Conservation (phyloP, 1,140 invertebrate species). For the Drosophila equinoxialis region DNA sequence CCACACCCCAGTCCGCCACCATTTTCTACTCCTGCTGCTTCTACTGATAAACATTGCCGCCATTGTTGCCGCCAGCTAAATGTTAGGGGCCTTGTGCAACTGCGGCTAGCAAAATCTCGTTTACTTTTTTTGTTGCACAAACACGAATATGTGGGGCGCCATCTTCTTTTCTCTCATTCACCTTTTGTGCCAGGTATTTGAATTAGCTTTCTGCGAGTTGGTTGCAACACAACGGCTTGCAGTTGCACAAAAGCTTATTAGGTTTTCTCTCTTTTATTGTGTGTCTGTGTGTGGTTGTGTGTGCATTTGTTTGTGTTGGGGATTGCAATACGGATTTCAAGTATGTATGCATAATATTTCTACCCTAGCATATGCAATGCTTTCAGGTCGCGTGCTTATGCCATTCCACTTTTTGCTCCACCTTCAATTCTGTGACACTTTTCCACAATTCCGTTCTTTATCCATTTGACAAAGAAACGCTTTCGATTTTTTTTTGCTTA, state of each 20-base stretch:
- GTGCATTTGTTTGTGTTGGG: conserved; percentile 3
- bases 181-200: conserved; percentile 76
- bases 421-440: conserved; percentile 42
- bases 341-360: conserved; percentile 59
- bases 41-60: conserved; percentile 1
- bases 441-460: conserved; percentile 11
- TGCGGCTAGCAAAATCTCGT: conserved; percentile 70
- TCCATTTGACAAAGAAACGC: too few species aligned
- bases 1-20: conserved; percentile 11
- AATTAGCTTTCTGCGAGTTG: conserved; percentile 74
- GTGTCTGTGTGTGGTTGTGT: neutral
- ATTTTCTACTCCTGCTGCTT: neutral
- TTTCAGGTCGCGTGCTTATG: conserved; percentile 71
- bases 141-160: conserved; percentile 18
- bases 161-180: conserved; percentile 43
- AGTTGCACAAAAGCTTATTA: conserved; percentile 81
- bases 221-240: conserved; percentile 55
- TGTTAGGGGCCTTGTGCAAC: conserved; percentile 69
- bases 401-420: conserved; percentile 37
- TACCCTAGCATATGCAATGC: conserved; percentile 65
- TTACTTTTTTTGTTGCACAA: conserved; percentile 53
- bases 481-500: neutral
- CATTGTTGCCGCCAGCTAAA: conserved; percentile 60
- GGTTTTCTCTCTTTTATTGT: conserved; percentile 39
- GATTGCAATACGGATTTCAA: conserved; percentile 18